Percentiles rank a stretch among this genome's conserved stretches.
Conservation (phyloP, 2,797 vertebrate genomes). For the Cuniculus paca region DNA sequence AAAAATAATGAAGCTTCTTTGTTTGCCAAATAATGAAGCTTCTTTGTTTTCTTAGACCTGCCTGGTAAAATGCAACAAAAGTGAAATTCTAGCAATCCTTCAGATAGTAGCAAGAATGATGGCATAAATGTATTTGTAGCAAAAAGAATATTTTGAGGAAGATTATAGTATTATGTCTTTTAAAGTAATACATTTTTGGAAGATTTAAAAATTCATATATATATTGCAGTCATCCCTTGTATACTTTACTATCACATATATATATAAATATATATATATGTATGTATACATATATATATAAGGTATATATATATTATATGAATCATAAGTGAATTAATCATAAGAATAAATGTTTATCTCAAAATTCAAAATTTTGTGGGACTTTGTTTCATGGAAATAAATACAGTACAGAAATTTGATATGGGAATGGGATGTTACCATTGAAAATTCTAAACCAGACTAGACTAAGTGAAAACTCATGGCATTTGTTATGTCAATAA, state of each 20-base stretch:
- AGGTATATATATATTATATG: no score
- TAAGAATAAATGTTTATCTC: not conserved
- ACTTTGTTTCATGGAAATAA: not conserved
- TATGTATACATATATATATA: no score
- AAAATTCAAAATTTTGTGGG: not conserved
- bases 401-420: not conserved
- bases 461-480: not conserved
- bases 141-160: not conserved
- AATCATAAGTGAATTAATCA: not conserved
- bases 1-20: not conserved
- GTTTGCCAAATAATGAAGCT: not conserved
- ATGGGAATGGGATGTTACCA: not conserved
- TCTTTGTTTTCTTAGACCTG: not conserved
- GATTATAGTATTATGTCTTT: accelerated
- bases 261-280: not conserved
- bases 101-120: not conserved
- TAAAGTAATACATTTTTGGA: not conserved
- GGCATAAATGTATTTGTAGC: not conserved
- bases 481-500: not conserved
- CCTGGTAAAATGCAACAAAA: not conserved
- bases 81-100: not conserved
- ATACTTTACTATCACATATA: not conserved
- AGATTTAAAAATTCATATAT: not conserved
- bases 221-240: not conserved
- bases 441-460: not conserved